A percentile compares a stretch with the other conserved stretches of the same genome.
Evolutionary conservation across 1,140 invertebrate genomes (phyloP).

Genomic region (Drosophila sproati): DNA sequence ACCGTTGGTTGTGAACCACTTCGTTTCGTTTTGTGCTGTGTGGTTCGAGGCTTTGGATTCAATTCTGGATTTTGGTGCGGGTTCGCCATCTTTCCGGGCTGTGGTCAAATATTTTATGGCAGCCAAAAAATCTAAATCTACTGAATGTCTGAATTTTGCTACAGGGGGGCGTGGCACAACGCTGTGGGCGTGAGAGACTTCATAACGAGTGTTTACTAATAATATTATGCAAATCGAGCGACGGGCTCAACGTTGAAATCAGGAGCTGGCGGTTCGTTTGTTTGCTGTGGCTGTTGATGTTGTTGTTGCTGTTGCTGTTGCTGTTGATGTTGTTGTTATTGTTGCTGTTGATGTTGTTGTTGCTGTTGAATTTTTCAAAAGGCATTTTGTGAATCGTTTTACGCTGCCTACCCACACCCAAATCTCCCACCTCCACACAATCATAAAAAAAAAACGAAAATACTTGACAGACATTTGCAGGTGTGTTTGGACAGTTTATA

Average conservation of each 20-base stretch:
- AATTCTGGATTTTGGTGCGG: constrained; percentile 14
- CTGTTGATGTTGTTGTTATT: constrained; percentile 37
- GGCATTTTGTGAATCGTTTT: constrained; percentile 79
- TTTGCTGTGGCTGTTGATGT: constrained; percentile 26
- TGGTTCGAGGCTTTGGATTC: not conserved
- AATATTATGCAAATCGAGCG: constrained; percentile 80
- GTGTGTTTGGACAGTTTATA: constrained; percentile 55
- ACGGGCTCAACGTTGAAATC: constrained; percentile 46
- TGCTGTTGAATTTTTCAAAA: constrained; percentile 78
- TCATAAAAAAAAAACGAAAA: constrained; percentile 30
- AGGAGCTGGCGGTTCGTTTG: constrained; percentile 34
- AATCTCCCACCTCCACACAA: not conserved
- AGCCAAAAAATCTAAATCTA: constrained; percentile 79
- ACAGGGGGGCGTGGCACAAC: constrained; percentile 27
- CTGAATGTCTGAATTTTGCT: constrained; percentile 72
- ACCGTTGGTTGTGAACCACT: not conserved
- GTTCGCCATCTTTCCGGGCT: constrained; percentile 45
- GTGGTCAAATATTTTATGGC: constrained; percentile 81
- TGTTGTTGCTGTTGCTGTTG: not conserved
- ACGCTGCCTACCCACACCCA: constrained; percentile 9
- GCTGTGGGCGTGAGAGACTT: constrained; percentile 57
- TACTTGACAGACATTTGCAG: constrained; percentile 70
- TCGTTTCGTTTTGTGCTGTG: not conserved
- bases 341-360: constrained; percentile 34
- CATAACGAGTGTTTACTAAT: constrained; percentile 83